Percentiles rank a stretch among this genome's conserved stretches.
phyloP scores from a whole-genome alignment of 2,888 invertebrate genomes.

The Ophioninae sp. region DNA sequence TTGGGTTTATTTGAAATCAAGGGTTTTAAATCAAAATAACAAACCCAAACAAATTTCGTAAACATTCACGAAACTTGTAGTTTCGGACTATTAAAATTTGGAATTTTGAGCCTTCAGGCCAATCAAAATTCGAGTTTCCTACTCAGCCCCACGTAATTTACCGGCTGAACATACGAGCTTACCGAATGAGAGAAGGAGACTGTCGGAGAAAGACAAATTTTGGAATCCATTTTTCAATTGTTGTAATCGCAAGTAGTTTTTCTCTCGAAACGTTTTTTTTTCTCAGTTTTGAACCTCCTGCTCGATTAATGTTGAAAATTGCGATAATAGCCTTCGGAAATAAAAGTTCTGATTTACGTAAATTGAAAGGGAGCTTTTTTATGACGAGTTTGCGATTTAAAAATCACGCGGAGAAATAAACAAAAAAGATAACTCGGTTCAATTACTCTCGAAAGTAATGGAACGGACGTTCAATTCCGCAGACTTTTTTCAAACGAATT shows the following conservation, averaged over 20 bases:
- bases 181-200: slow-evolving; percentile 4
- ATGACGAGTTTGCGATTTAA: neutral
- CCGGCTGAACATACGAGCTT: neutral
- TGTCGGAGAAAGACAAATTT: slow-evolving; percentile 1
- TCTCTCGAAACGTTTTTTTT: neutral
- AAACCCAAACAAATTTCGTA: too few relatives aligned
- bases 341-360: neutral
- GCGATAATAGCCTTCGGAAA: neutral
- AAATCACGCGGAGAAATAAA: neutral
- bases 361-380: neutral
- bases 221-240: slow-evolving; percentile 35
- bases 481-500: too few relatives aligned
- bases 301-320: neutral
- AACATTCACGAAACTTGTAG: too few relatives aligned
- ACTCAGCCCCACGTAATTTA: too few relatives aligned
- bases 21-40: too few relatives aligned
- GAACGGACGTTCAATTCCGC: too few relatives aligned
- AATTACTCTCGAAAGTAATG: neutral
- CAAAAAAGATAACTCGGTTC: neutral
- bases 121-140: too few relatives aligned
- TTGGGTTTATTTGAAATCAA: too few relatives aligned
- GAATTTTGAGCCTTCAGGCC: too few relatives aligned
- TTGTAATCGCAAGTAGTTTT: neutral
- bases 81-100: too few relatives aligned
- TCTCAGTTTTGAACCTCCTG: neutral